Evolutionary conservation across 2,888 invertebrate species (phyloP).

Genomic region (Andrena haemorrhoa): DNA sequence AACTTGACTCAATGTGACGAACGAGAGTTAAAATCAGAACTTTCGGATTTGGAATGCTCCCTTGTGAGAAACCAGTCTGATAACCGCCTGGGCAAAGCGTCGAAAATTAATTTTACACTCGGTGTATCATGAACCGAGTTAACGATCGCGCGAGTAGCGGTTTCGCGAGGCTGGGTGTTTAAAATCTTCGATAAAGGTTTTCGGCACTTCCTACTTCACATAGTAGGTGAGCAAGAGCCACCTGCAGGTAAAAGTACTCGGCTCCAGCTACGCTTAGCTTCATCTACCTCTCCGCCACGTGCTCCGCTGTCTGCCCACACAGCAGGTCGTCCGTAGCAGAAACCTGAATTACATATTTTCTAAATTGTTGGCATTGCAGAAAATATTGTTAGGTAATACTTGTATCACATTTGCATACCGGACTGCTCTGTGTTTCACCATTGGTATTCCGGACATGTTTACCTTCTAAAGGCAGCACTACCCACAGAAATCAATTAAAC

Average conservation of each 20-base stretch:
- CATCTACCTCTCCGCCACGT: not conserved
- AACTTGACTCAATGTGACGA: no score
- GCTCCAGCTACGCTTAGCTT: not conserved
- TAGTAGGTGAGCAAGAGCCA: slow-evolving; percentile 22
- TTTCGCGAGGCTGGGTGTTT: slow-evolving; percentile 13
- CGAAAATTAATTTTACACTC: not conserved
- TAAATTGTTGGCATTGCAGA: not conserved
- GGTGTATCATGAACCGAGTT: not conserved
- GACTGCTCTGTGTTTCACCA: no score
- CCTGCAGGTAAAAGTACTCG: slow-evolving; percentile 30
- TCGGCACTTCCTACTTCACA: slow-evolving; percentile 31
- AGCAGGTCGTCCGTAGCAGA: not conserved
- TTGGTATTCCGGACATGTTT: no score
- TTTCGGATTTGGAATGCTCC: not conserved
- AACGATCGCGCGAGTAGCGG: not conserved
- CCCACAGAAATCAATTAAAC: no score
- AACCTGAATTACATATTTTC: not conserved
- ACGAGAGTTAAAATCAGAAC: no score
- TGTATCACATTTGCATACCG: no score
- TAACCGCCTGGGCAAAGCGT: not conserved
- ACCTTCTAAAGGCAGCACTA: no score
- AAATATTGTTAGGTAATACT: not conserved
- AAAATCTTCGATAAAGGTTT: slow-evolving; percentile 14
- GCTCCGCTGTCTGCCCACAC: not conserved
- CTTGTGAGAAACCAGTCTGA: not conserved